These are phyloP conservation scores for Cairina moschata DNA, from an alignment of 2,113 vertebrate species.

Conservation along the genomic window DNA sequence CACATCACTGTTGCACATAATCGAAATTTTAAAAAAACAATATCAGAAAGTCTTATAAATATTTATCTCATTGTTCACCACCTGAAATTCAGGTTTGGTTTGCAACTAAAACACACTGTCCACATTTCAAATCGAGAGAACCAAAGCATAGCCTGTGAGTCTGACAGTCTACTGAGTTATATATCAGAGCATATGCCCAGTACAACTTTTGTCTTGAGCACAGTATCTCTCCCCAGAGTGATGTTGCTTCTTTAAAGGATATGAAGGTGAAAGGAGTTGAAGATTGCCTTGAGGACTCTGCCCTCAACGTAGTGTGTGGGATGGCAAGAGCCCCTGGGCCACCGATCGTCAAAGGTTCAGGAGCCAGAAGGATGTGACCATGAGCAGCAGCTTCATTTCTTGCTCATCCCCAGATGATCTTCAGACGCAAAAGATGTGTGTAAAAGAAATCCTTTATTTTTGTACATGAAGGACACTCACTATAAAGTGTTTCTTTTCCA, in stretches of 20 bases:
- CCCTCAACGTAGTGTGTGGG: background rate
- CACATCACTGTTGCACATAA: background rate
- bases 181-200: background rate
- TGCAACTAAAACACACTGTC: background rate
- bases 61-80: background rate
- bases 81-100: background rate
- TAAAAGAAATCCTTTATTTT: conserved; percentile 40
- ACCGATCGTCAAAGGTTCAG: background rate
- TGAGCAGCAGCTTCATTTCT: fast-evolving
- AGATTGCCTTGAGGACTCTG: background rate
- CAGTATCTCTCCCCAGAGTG: background rate
- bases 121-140: background rate
- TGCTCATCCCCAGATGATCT: background rate
- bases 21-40: background rate
- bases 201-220: background rate
- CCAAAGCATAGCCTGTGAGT: background rate
- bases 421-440: background rate
- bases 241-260: background rate
- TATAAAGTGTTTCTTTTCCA: conserved; percentile 27
- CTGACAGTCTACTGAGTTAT: background rate
- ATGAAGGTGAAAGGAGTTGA: background rate
- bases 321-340: background rate
- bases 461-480: background rate
- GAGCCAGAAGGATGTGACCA: fast-evolving
- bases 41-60: background rate